phyloP scores from a whole-genome alignment of 2,113 vertebrate species.

The Picathartes gymnocephalus region DNA sequence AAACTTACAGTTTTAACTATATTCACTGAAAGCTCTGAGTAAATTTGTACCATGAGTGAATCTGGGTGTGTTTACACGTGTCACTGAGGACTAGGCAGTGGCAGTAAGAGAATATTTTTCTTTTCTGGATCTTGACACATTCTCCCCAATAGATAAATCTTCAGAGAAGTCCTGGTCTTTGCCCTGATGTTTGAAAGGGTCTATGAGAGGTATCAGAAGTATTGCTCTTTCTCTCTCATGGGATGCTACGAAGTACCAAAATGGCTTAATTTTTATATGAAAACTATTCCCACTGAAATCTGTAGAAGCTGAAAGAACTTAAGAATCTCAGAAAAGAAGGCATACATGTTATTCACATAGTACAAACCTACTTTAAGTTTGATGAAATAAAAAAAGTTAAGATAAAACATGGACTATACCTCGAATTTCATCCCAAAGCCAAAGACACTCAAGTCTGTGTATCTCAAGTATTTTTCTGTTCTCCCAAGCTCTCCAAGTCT shows the following conservation, averaged over 20 bases:
- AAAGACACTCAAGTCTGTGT: neutral
- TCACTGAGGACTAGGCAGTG: neutral
- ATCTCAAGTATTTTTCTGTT: neutral
- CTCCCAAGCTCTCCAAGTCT: neutral
- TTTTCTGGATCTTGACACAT: neutral
- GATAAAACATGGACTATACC: neutral
- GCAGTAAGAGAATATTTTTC: neutral
- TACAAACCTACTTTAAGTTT: neutral
- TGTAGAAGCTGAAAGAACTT: neutral
- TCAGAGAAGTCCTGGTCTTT: neutral
- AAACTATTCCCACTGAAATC: neutral
- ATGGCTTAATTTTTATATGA: neutral
- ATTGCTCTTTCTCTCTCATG: neutral
- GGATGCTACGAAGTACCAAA: neutral
- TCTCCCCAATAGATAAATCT: rapidly evolving
- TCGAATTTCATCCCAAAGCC: neutral
- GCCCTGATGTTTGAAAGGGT: neutral
- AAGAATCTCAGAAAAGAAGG: neutral
- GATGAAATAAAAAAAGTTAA: neutral
- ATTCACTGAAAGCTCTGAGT: neutral
- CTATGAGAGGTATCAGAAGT: neutral
- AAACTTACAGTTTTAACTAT: neutral
- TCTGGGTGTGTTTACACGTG: neutral
- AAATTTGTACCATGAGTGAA: neutral
- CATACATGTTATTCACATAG: neutral